Evolutionary conservation across 2,888 invertebrate genomes (phyloP), one percentile per base, ranked within the genome.

Genomic region (Andrena marginata): DNA sequence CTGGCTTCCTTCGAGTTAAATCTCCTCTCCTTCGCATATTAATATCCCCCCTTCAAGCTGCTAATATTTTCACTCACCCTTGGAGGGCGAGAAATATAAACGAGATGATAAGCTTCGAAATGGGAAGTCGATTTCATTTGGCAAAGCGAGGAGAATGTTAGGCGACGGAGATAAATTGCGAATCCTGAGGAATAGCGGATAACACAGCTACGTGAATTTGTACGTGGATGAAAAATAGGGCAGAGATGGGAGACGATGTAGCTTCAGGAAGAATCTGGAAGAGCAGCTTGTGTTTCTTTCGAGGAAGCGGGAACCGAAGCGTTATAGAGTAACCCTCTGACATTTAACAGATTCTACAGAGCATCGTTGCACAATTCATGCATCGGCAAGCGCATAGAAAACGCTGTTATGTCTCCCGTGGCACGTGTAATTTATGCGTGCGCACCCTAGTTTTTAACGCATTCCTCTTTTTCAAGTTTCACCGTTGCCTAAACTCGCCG

Each of bases 281-380:
- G 42, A 72, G 16, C n/a, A 42, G 2, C 16, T 1, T 2, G 13
- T 0, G 33, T 23, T 26, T 56, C 5, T 51, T 75, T 68, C 23
- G 48, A 51, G 70, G 56, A 71, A 60, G 82, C 69, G 56, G 49
- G 62, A n/a, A 31, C 49, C 67, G 68, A 63, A 67, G 54, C 23
- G 35, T 20, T 26, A 20, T 49, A 63, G 49, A 48, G 7, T 80
- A 87, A 80, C 74, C 79, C 60, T 65, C 77, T 87, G 87, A 87
- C 87, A 87, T 87, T 87, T 87, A 68, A 76, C 77, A 68, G 74
- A 79, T 85, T 72, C 83, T 76, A 69, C 81, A 82, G 78, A 76
- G 42, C 77, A 79, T 48, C 60, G 71, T 87, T 87, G 85, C 85
- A 71, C 83, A 87, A 87, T 81, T 35, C 10, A 33, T 62, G 70